Base-by-base conservation (phyloP, 2,797 vertebrate genomes). In the Urophycis tenuis region DNA sequence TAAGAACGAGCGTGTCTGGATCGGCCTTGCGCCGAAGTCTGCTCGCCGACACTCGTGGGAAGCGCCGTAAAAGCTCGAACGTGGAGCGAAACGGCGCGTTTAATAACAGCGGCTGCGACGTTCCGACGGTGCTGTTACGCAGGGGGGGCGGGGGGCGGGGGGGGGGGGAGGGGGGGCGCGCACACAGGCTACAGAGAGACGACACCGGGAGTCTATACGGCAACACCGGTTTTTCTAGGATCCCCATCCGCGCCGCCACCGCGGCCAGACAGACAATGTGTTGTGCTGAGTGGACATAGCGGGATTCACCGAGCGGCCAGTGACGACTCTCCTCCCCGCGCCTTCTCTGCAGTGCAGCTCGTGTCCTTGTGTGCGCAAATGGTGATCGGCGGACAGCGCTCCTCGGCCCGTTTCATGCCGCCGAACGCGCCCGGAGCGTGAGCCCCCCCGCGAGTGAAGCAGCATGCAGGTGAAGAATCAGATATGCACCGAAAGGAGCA, bases 401-500 rank as follows among this genome's bases (percentile, higher is more conserved):
- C 3, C 17, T 49, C 45, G 85, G 88, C 84, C 83, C 82, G 71
- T 86, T 88, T 87, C 83, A 81, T 85, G 81, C 87, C 85, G 89
- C 86, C 89, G 85, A 84, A 80, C 60, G 84, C 82, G 81, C 89
- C 86, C 84, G 88, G 89, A 89, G 84, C 87, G 87, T 88, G 88
- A 90, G 83, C 82, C 82, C 22, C 82, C 22, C 70, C 64, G 4
- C 73, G 60, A 64, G 60, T n/a, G 67, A 31, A 60, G 78, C 89
- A 60, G 78, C 89, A 95, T 96, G 92, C 94, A 95, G 92, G 93
- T 93, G 83, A 94, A 94, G 91, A 92, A 91, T 87, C 90, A 89
- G 91, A 41, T 41, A 41, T 41, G 39, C 83, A 85, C 90, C 30
- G 92, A 91, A 85, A 81, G 85, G 76, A 91, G 89, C 89, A 91